phyloP scores from a whole-genome alignment of 2,113 vertebrate species.

The Argyrosomus japonicus region DNA sequence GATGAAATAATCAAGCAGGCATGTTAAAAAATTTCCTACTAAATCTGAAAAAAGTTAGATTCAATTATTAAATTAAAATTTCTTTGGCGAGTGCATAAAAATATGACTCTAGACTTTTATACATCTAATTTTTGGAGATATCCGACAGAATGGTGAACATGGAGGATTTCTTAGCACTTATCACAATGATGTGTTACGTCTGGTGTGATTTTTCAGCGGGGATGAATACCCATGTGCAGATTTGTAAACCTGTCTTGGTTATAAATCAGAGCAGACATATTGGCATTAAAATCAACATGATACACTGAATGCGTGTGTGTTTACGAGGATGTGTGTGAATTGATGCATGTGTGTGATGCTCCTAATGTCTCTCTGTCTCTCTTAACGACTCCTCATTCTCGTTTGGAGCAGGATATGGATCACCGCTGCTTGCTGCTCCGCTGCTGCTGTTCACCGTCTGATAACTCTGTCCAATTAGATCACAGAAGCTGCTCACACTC shows the following conservation, averaged over 20 bases:
- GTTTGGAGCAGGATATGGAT: constrained; percentile 68
- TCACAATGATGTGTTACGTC: background rate
- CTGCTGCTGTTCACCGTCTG: constrained; percentile 57
- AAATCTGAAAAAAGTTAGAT: background rate
- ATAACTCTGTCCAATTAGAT: constrained; percentile 76
- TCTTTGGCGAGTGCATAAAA: background rate
- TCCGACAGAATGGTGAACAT: background rate
- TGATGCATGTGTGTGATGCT: constrained; percentile 54
- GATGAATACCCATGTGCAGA: background rate
- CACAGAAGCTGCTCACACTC: constrained; percentile 49
- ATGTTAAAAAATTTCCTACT: background rate
- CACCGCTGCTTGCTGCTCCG: constrained; percentile 34
- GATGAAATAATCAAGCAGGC: background rate
- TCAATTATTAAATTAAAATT: background rate
- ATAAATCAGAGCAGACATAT: constrained; percentile 46
- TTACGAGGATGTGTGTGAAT: constrained; percentile 24
- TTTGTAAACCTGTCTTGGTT: constrained; percentile 23
- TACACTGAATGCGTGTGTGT: constrained; percentile 30
- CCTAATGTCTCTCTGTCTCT: constrained; percentile 59
- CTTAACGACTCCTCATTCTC: constrained; percentile 65
- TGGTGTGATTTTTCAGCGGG: constrained; percentile 19
- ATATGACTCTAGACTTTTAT: background rate
- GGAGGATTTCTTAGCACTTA: background rate
- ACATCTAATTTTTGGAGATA: background rate
- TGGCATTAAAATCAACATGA: constrained; percentile 41